Base-by-base conservation (phyloP, 2,888 invertebrate species). In the Drosophila mulleri region DNA sequence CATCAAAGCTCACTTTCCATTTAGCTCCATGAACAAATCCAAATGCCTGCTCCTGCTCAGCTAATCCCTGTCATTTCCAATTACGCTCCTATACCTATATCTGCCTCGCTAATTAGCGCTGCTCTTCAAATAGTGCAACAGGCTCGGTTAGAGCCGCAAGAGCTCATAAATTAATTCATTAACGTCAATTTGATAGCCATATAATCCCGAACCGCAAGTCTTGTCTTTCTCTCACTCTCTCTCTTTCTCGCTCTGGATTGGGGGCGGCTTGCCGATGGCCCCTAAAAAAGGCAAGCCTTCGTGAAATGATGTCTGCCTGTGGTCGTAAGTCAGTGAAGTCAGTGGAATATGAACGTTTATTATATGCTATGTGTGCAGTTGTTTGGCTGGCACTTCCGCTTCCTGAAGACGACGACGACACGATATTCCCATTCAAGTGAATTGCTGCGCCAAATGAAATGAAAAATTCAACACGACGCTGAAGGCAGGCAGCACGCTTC, bases 381-480 rank as follows among this genome's bases (percentile, higher is more conserved):
- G 89, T 84, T 84, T 89, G 84, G 82, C 87, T 82, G 87, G 64
- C 88, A 89, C 89, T 87, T 84, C 84, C 84, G 87, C 59, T 84
- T 84, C 89, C 88, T 66, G 87, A 72, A 86, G 84, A 86, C 87
- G 75, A 57, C 87, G 75, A 57, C 70, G 84, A 82, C 89, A 91
- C 80, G 89, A 85, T 89, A 87, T 88, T 91, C 84, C 74, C 88
- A 89, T 89, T 91, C 75, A 91, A 89, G 88, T 91, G 89, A 91
- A 90, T 91, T 89, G 91, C 90, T 87, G 89, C 91, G 87, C 91
- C 84, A 91, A 90, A 90, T 91, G 90, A 90, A 90, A 90, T 90
- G 89, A 91, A 90, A 90, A 90, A 90, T 91, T 91, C 87, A 90
- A 84, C 88, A 88, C 82, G 88, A 83, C 81, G 71, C 75, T 67